Evolutionary conservation across 2,888 invertebrate species (phyloP), one percentile per base, ranked within the genome.

Genomic region (Cantharis flavilabris): DNA sequence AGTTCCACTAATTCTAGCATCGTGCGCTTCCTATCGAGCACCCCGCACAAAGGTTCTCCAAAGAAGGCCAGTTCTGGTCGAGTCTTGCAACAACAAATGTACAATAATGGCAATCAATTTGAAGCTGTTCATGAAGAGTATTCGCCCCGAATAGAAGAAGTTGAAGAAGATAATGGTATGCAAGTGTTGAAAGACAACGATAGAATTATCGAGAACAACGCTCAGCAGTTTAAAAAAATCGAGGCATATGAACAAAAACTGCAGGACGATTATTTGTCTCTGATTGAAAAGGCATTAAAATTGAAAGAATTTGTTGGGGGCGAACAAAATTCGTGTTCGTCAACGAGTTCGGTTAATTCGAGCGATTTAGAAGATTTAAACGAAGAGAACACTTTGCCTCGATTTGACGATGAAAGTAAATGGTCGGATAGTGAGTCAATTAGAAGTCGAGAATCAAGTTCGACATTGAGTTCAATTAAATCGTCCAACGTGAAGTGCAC

Each of bases 1-100:
- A 73, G 71, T 75, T 88, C 88, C 3, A 87, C 87, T 2, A 88
- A 87, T 81, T 86, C 88, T 0, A 88, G 88, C 78, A 81, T 88
- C 62, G 71, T 87, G 18, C 84, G 84, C 16, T 79, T 88, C 62
- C 79, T 88, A 23, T 80, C 79, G 7, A 79, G 77, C 28, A 77
- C 76, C 4, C 77, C 79, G 3, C 62, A 70, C 7, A 74, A 74
- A 28, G 13, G 16, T 3, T 13, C 28, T 2, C 72, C 69, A 14
- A n/a, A 28, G n/a, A 73, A 73, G 16, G 10, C 20, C n/a, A 16
- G 16, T 10, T 33, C 26, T n/a, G 13, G 69, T 28, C 10, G 28
- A 10, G 10, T 20, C 16, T 18, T 13, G 1, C n/a, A 5, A 13
- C 13, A 18, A 16, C 14, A 11, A 3, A 11, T 28, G 1, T 16